phyloP scores from a whole-genome alignment of 2,797 vertebrate genomes.

The Petrocephalus sullivani region DNA sequence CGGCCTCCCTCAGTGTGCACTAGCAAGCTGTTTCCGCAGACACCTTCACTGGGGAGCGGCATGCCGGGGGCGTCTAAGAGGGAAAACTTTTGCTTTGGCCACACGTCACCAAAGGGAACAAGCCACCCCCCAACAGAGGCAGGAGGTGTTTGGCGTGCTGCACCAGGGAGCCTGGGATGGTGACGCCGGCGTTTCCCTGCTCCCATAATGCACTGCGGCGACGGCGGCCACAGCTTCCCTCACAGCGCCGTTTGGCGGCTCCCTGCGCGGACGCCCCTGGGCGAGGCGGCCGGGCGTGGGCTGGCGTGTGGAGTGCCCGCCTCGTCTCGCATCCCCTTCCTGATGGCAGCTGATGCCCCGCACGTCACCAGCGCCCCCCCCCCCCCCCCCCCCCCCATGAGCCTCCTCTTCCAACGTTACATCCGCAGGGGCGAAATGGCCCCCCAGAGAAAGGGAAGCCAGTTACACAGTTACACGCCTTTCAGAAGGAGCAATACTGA shows the following conservation, averaged over 20 bases:
- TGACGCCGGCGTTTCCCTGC: neutral
- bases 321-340: slow-evolving; percentile 15
- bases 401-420: neutral
- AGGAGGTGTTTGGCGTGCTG: neutral
- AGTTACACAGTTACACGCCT: neutral
- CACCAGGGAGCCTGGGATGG: neutral
- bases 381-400: neutral
- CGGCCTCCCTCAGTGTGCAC: neutral
- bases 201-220: neutral
- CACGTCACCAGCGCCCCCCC: neutral
- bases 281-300: slow-evolving; percentile 12
- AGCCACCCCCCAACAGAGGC: neutral
- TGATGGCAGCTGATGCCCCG: slow-evolving; percentile 12
- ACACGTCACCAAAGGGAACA: neutral
- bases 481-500: neutral
- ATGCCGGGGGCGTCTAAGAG: neutral
- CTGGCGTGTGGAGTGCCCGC: neutral
- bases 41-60: neutral
- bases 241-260: neutral
- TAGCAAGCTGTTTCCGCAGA: slow-evolving; percentile 5
- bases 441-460: neutral
- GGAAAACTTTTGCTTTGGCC: neutral
- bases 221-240: neutral
- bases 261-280: neutral
- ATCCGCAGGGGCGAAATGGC: neutral